Percentiles rank a stretch among this genome's conserved stretches.
These are phyloP conservation scores for Sceloporus tristichus DNA, from an alignment of 2,113 vertebrate species.

Conservation along the genomic window DNA sequence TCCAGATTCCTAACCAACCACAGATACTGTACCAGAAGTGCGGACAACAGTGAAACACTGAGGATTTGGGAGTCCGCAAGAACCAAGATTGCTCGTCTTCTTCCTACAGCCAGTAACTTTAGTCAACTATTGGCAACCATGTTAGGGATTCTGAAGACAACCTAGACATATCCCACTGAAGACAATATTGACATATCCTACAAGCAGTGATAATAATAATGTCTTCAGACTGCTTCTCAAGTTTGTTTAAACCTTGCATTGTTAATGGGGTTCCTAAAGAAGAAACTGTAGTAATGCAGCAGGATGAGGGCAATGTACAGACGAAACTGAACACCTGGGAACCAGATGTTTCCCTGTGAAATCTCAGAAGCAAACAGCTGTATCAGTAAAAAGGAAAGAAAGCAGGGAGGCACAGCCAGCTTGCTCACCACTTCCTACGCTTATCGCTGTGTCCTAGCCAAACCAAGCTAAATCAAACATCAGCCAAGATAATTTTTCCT, in stretches of 20 bases:
- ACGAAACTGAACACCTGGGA: not conserved
- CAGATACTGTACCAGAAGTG: not conserved
- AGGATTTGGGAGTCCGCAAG: not conserved
- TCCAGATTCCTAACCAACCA: too few relatives aligned
- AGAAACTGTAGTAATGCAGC: not conserved
- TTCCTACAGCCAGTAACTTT: not conserved
- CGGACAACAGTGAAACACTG: not conserved
- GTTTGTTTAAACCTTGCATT: not conserved
- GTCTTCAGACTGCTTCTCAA: not conserved
- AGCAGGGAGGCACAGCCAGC: not conserved
- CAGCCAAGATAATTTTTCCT: not conserved
- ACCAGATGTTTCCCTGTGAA: conserved; percentile 1
- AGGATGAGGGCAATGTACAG: not conserved
- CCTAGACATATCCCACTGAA: not conserved
- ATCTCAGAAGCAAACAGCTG: conserved; percentile 32
- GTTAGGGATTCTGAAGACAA: conserved; percentile 24
- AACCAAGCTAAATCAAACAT: conserved; percentile 4
- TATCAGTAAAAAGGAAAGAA: not conserved
- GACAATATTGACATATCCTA: not conserved
- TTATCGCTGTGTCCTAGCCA: conserved; percentile 28
- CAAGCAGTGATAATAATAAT: accelerated
- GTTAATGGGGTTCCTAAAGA: accelerated
- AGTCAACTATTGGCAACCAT: conserved; percentile 9
- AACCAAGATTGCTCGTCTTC: not conserved
- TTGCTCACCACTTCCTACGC: conserved; percentile 28